Percentiles rank a stretch among this genome's conserved stretches.
These are phyloP conservation scores for Oasisia sp. DNA, from an alignment of 2,888 invertebrate genomes.

Conservation along the genomic window DNA sequence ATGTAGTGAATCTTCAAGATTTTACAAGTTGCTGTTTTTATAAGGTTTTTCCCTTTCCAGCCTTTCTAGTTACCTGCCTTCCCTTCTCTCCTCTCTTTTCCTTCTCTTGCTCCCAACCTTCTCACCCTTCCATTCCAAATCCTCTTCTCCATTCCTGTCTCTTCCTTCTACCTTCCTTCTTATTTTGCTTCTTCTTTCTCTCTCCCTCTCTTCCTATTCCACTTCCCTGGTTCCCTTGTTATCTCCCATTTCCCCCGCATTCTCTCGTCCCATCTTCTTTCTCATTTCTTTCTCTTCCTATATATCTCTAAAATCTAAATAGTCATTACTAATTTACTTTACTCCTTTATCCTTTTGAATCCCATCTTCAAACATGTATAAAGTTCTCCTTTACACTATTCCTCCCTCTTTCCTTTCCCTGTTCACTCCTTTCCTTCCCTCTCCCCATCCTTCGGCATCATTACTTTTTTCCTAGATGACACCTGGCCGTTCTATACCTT, in stretches of 20 bases:
- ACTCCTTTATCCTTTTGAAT: no score
- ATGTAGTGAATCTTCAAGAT: background rate
- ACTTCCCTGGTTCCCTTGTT: background rate
- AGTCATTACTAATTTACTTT: no score
- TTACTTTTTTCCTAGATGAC: background rate
- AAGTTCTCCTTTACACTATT: background rate
- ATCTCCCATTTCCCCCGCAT: no score
- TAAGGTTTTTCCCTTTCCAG: background rate
- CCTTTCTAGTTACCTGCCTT: no score
- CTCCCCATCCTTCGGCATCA: background rate
- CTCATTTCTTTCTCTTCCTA: no score
- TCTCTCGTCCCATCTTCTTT: no score
- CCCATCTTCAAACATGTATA: no score
- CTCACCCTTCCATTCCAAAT: background rate
- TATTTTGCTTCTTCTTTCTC: background rate
- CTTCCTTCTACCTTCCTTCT: background rate
- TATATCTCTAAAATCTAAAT: no score
- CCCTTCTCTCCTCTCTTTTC: no score
- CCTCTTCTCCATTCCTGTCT: background rate
- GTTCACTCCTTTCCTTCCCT: background rate
- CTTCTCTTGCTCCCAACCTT: background rate
- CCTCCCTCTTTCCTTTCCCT: slow-evolving; percentile 13
- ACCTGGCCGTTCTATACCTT: background rate
- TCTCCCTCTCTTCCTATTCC: background rate
- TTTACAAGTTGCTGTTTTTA: background rate